A percentile compares a stretch with the other conserved stretches of the same genome.
Conservation (phyloP, 2,113 vertebrate genomes). For the Mellivora capensis region DNA sequence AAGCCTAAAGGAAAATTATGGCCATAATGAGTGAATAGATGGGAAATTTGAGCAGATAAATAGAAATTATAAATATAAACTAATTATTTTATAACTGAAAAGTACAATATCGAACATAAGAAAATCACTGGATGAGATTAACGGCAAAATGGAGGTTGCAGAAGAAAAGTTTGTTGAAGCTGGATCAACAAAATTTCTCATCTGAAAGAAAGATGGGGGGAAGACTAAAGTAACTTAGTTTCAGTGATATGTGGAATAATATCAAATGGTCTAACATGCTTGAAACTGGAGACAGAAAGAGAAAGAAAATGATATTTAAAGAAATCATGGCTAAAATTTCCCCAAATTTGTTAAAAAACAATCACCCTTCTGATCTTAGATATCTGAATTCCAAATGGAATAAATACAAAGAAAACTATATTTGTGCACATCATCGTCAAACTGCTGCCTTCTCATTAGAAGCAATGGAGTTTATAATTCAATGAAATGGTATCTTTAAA, state of each 20-base stretch:
- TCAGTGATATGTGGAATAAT: not conserved
- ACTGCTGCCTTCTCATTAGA: not conserved
- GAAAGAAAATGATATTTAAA: constrained; percentile 8
- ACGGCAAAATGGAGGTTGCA: not conserved
- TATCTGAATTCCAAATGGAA: not conserved
- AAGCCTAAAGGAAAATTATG: not conserved
- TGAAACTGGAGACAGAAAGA: not conserved
- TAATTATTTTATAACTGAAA: not conserved
- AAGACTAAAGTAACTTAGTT: not conserved
- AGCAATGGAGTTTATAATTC: not conserved
- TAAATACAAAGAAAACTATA: not conserved
- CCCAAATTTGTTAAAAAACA: not conserved
- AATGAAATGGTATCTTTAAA: not conserved
- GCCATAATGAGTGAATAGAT: not conserved
- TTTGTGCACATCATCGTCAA: not conserved
- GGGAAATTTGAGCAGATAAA: not conserved
- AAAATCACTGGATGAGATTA: not conserved
- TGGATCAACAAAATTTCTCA: not conserved
- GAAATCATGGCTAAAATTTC: not conserved
- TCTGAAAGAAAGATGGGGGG: not conserved
- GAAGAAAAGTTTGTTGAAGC: not conserved
- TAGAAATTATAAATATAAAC: not conserved
- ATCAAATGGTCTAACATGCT: not conserved
- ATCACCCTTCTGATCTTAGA: not conserved
- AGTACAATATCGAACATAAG: not conserved